phyloP scores from a whole-genome alignment of 2,113 vertebrate species.

The Varanus komodoensis region DNA sequence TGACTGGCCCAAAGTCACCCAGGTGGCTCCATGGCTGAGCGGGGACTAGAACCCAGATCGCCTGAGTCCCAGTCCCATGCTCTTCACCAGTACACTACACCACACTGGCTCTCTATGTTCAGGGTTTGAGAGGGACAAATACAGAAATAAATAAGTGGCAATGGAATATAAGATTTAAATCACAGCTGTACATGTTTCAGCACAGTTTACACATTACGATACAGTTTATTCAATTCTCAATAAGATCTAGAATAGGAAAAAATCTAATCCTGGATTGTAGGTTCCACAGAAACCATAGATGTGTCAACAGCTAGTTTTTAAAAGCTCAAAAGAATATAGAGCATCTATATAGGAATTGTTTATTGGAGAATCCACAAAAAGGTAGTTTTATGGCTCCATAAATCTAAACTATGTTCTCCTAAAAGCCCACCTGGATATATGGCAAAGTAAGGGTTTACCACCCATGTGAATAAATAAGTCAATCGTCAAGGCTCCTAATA shows the following conservation, averaged over 20 bases:
- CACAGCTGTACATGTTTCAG: not conserved
- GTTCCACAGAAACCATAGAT: not conserved
- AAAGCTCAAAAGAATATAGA: conserved; percentile 44
- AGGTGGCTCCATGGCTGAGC: too few relatives aligned
- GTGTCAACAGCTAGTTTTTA: conserved; percentile 17
- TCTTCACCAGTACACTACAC: too few relatives aligned
- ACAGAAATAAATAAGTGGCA: not conserved
- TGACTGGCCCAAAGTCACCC: too few relatives aligned
- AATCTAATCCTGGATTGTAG: not conserved
- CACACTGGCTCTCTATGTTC: too few relatives aligned
- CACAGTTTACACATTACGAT: not conserved
- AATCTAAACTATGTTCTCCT: conserved; percentile 55
- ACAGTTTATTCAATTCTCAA: not conserved
- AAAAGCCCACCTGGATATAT: conserved; percentile 52
- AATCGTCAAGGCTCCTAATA: conserved; percentile 35
- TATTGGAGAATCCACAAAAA: conserved; percentile 53
- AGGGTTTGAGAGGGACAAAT: not conserved
- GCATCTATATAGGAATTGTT: conserved; percentile 46
- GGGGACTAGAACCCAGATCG: too few relatives aligned
- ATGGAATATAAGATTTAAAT: not conserved
- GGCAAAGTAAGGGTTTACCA: conserved; percentile 56
- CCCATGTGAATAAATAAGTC: conserved; percentile 58
- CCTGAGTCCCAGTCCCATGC: too few relatives aligned
- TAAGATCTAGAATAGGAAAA: not conserved
- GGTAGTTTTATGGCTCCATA: conserved; percentile 57